A percentile compares a stretch with the other conserved stretches of the same genome.
Conservation (phyloP, 2,888 invertebrate species). For the Andrena bicolor region DNA sequence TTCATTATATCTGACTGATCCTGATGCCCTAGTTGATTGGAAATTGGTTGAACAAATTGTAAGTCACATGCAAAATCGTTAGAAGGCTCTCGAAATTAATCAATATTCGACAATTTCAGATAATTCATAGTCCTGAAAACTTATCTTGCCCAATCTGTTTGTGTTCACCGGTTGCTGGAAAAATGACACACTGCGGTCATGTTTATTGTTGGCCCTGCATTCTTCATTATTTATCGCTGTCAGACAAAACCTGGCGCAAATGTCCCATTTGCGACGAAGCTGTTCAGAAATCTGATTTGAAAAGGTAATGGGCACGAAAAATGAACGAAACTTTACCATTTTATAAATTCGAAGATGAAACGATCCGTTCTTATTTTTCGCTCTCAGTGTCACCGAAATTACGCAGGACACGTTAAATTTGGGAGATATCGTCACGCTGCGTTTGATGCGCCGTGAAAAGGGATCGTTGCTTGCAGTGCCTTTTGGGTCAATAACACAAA, state of each 20-base stretch:
- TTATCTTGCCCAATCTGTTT: conserved; percentile 97
- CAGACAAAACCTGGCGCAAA: conserved; percentile 92
- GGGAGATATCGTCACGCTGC: conserved; percentile 91
- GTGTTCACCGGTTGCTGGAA: conserved; percentile 93
- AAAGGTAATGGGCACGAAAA: conserved; percentile 87
- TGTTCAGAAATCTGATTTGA: conserved; percentile 92
- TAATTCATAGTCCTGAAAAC: conserved; percentile 88
- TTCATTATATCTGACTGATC: conserved; percentile 91
- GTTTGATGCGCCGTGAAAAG: conserved; percentile 94
- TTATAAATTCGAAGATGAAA: not conserved
- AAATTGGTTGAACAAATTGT: conserved; percentile 96
- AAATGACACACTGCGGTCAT: conserved; percentile 97
- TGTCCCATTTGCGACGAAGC: conserved; percentile 97
- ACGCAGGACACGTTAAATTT: conserved; percentile 86
- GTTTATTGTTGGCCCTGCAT: conserved; percentile 98
- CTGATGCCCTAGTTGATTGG: conserved; percentile 97
- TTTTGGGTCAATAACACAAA: conserved; percentile 81
- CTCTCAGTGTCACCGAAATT: conserved; percentile 87
- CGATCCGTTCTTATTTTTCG: not conserved
- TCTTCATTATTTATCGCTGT: conserved; percentile 95
- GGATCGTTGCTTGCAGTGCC: conserved; percentile 88
- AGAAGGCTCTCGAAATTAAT: conserved; percentile 11
- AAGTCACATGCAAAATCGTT: conserved; percentile 81
- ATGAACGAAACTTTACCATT: not conserved
- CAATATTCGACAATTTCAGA: conserved; percentile 82